These are phyloP conservation scores for Paracentrotus lividus DNA, from an alignment of 53 echinoderm and acorn worm species.

Conservation along the genomic window DNA sequence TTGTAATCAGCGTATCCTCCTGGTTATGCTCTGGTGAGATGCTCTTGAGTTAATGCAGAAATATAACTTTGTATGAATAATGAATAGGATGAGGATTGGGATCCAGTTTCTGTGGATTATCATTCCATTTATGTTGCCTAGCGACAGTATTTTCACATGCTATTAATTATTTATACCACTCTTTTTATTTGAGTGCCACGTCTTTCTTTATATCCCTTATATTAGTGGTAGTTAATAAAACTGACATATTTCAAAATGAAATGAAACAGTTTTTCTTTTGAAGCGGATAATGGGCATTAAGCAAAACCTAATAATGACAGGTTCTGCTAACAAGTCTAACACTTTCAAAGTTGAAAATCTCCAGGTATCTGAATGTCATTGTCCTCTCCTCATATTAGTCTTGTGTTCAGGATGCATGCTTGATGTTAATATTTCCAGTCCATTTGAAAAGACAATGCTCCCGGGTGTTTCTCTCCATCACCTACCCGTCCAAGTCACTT, in stretches of 20 bases:
- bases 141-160: not conserved
- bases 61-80: conserved; percentile 33
- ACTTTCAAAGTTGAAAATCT: not conserved
- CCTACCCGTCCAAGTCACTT: not conserved
- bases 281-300: not conserved
- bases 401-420: not conserved
- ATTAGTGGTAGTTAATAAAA: too few relatives aligned
- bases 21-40: not conserved
- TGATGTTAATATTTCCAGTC: conserved; percentile 39
- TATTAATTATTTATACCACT: conserved; percentile 7
- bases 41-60: not conserved
- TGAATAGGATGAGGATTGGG: not conserved
- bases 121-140: conserved; percentile 11
- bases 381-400: not conserved
- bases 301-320: not conserved
- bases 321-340: not conserved
- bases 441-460: conserved; percentile 15
- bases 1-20: conserved; percentile 19
- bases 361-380: not conserved
- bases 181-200: not conserved
- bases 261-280: not conserved
- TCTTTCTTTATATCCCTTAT: not conserved
- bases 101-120: not conserved
- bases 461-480: not conserved
- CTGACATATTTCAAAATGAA: not conserved